Conservation (phyloP, 2,888 invertebrate species). For the Pollenia amentaria region DNA sequence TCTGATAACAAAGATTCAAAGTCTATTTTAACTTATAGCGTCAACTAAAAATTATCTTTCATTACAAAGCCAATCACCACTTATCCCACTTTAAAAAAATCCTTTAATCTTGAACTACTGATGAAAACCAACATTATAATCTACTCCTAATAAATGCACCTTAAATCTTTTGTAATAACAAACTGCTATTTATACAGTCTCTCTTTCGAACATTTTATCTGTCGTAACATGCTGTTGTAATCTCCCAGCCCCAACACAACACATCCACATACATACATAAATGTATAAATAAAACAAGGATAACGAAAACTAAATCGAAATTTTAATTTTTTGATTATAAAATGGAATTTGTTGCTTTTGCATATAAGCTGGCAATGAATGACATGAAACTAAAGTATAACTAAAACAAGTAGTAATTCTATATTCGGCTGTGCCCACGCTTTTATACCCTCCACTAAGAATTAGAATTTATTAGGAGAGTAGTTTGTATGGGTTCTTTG, state of each 20-base stretch:
- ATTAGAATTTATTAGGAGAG: too few relatives aligned
- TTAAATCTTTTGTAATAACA: constrained; percentile 52
- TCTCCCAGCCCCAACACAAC: constrained; percentile 1
- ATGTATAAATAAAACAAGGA: not conserved
- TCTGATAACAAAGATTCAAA: too few relatives aligned
- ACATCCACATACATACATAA: not conserved
- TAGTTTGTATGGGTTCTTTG: too few relatives aligned
- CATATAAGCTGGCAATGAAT: constrained; percentile 47
- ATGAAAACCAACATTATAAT: constrained; percentile 8
- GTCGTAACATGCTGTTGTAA: constrained; percentile 44
- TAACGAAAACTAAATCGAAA: constrained; percentile 57
- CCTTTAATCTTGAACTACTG: not conserved
- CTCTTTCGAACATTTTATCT: constrained; percentile 43
- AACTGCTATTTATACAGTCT: constrained; percentile 29
- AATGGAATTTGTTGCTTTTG: constrained; percentile 31
- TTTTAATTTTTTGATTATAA: constrained; percentile 56
- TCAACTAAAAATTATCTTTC: too few relatives aligned
- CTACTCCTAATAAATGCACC: constrained; percentile 12
- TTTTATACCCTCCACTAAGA: too few relatives aligned
- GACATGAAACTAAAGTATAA: constrained; percentile 41
- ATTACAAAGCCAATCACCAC: too few relatives aligned
- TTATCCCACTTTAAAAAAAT: too few relatives aligned
- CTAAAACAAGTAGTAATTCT: constrained; percentile 29
- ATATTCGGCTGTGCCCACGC: too few relatives aligned
- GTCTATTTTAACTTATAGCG: too few relatives aligned